These are phyloP conservation scores for Brachionichthys hirsutus DNA, from an alignment of 2,113 vertebrate genomes.

Conservation along the genomic window DNA sequence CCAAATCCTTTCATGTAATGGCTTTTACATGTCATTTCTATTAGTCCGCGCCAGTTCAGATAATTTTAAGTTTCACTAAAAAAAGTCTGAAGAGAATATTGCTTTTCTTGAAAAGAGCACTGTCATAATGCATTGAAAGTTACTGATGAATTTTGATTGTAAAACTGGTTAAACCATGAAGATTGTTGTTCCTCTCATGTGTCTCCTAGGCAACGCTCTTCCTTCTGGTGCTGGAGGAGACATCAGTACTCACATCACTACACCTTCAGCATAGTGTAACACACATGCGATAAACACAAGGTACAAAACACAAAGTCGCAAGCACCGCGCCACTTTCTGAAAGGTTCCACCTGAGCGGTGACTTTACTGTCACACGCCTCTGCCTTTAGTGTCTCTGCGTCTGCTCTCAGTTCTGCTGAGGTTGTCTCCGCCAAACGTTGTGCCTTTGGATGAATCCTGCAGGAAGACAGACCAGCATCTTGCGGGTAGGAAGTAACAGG, in stretches of 20 bases:
- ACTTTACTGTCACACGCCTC: conserved; percentile 7
- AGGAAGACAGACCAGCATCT: conserved; percentile 3
- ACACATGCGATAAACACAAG: neutral
- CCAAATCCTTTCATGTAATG: no score
- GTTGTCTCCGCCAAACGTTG: conserved; percentile 1
- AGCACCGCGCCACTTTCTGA: conserved; percentile 12
- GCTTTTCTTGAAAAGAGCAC: conserved; percentile 5
- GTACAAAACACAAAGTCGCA: neutral
- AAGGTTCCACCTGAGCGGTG: neutral
- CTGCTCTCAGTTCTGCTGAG: conserved; percentile 11
- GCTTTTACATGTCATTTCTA: no score
- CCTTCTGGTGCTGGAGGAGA: no score
- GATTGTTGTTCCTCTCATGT: no score
- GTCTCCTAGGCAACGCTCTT: no score
- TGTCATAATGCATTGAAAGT: neutral
- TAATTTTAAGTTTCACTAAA: conserved; percentile 1
- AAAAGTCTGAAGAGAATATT: conserved; percentile 21
- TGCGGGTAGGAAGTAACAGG: conserved; percentile 7
- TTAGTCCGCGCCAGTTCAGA: no score
- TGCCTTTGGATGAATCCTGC: conserved; percentile 1
- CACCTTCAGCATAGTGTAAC: no score
- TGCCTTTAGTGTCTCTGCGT: neutral
- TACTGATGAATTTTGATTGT: neutral
- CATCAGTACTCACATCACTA: no score
- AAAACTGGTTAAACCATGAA: neutral